phyloP scores from a whole-genome alignment of 64 coral and sea anemone species.

The Anthopleura sola region DNA sequence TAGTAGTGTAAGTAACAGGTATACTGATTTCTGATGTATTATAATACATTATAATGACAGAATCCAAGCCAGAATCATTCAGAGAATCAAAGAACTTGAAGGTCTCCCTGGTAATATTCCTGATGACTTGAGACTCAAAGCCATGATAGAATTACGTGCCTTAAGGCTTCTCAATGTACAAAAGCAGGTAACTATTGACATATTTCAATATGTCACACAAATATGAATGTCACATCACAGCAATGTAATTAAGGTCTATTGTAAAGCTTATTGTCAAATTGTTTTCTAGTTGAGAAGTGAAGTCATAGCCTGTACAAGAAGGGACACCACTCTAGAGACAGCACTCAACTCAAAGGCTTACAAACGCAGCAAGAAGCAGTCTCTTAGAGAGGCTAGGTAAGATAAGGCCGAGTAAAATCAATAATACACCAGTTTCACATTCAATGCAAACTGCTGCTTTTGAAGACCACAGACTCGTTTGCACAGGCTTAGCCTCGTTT shows the following conservation, averaged over 20 bases:
- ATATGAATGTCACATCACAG: no score
- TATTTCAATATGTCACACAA: no score
- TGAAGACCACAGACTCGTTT: no score
- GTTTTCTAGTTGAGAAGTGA: slow-evolving; percentile 74
- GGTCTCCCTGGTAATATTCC: slow-evolving; percentile 85
- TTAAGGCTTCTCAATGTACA: slow-evolving; percentile 95
- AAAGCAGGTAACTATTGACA: slow-evolving; percentile 92
- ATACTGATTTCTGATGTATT: no score
- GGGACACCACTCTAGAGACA: slow-evolving; percentile 94
- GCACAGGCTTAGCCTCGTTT: no score
- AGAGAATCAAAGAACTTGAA: slow-evolving; percentile 89
- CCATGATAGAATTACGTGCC: slow-evolving; percentile 96
- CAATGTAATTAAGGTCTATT: no score
- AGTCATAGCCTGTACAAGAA: slow-evolving; percentile 92
- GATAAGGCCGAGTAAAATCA: background rate
- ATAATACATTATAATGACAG: slow-evolving; percentile 6
- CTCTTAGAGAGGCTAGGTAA: slow-evolving; percentile 94
- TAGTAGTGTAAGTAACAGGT: no score
- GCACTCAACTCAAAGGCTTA: slow-evolving; percentile 97
- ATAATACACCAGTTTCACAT: no score
- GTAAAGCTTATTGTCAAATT: background rate
- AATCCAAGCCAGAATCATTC: slow-evolving; percentile 90
- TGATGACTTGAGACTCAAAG: slow-evolving; percentile 86
- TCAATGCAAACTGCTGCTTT: no score
- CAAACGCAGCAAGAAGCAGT: slow-evolving; percentile 97